Percentiles rank a stretch among this genome's conserved stretches.
Conservation (phyloP, 2,797 vertebrate genomes). For the Mus caroli region DNA sequence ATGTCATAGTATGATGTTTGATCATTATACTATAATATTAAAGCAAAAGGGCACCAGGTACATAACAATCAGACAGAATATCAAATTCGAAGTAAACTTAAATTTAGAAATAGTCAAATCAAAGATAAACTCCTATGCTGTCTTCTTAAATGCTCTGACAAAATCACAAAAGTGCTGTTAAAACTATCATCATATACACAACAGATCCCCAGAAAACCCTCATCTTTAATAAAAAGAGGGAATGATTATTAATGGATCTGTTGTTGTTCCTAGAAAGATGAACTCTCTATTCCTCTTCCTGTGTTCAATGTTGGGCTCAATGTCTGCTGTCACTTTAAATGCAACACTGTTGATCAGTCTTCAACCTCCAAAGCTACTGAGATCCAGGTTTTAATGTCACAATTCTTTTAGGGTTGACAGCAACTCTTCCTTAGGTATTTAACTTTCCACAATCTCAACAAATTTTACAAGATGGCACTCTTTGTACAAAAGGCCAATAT, state of each 20-base stretch:
- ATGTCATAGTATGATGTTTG: conserved; percentile 30
- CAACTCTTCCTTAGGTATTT: conserved; percentile 72
- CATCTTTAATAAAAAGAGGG: conserved; percentile 9
- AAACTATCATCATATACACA: conserved; percentile 36
- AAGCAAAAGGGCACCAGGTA: conserved; percentile 16
- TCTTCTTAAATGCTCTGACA: conserved; percentile 42
- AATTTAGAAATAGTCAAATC: conserved; percentile 75
- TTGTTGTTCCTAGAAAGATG: conserved; percentile 57
- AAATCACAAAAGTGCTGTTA: conserved; percentile 44
- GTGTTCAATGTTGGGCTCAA: conserved; percentile 27
- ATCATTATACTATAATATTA: conserved; percentile 34
- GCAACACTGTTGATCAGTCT: conserved; percentile 45
- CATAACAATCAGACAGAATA: conserved; percentile 64
- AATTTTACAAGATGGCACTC: conserved; percentile 91
- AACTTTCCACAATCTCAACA: conserved; percentile 82
- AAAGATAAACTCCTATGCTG: background rate
- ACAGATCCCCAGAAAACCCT: conserved; percentile 49
- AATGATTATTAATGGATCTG: conserved; percentile 50
- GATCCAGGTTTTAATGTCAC: conserved; percentile 39
- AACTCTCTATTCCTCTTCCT: conserved; percentile 41
- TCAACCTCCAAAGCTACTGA: conserved; percentile 33
- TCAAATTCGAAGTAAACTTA: conserved; percentile 68
- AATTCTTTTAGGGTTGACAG: conserved; percentile 62
- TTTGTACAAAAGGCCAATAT: conserved; percentile 81
- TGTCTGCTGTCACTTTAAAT: conserved; percentile 48